Evolutionary conservation across 1,140 invertebrate genomes (phyloP).

Genomic region (Agrypnia vestita): DNA sequence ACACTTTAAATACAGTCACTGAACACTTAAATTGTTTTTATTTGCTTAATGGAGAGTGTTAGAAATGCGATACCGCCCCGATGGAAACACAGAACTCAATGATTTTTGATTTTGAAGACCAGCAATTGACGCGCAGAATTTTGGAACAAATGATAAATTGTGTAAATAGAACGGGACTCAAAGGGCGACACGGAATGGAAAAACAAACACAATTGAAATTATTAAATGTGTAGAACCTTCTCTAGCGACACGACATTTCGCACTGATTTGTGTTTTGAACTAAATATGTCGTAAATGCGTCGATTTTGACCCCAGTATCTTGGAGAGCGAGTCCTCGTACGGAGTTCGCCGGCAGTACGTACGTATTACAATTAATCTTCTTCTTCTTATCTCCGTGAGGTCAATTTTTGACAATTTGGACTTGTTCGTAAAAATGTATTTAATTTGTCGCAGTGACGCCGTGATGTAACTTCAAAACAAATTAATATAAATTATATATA

Average conservation of each 20-base stretch:
- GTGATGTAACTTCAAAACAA: too few species aligned
- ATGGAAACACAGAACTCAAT: background rate
- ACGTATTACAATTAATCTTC: too few species aligned
- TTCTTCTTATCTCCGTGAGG: too few species aligned
- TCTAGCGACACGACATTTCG: background rate
- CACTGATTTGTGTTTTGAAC: conserved; percentile 3
- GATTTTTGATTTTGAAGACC: background rate
- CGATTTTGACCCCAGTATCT: conserved; percentile 16
- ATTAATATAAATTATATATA: too few species aligned
- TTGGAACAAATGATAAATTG: background rate
- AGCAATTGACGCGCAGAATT: background rate
- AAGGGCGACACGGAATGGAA: background rate
- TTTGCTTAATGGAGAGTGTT: background rate
- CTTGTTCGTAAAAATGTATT: too few species aligned
- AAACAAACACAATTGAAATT: background rate
- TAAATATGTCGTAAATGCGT: background rate
- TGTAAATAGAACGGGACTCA: background rate
- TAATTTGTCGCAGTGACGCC: too few species aligned
- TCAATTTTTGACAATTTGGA: too few species aligned
- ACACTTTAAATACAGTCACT: background rate
- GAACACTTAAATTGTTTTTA: background rate
- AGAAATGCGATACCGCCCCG: background rate
- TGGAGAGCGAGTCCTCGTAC: too few species aligned
- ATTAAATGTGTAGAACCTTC: background rate
- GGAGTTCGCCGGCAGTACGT: too few species aligned